phyloP scores from a whole-genome alignment of 2,797 vertebrate species.

The Mus spretus region DNA sequence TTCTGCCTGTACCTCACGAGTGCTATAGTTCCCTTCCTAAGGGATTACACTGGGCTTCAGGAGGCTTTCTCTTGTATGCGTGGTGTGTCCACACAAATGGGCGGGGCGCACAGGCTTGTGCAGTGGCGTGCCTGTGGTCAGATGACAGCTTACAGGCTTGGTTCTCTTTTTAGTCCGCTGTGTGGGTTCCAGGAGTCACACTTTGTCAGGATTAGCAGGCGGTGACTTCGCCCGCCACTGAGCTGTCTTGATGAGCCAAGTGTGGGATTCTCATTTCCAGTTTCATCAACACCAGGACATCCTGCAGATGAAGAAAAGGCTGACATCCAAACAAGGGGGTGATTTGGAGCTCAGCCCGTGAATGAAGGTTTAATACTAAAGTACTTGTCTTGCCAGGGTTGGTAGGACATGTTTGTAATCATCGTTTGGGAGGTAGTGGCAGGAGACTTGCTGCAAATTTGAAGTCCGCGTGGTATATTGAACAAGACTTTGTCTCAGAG shows the following conservation, averaged over 20 bases:
- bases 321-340: background rate
- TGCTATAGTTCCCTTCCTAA: background rate
- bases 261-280: background rate
- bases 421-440: background rate
- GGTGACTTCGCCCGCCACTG: too few species aligned
- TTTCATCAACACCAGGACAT: background rate
- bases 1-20: background rate
- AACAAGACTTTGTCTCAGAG: background rate
- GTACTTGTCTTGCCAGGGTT: background rate
- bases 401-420: background rate
- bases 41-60: background rate
- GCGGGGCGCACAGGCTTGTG: background rate
- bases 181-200: background rate
- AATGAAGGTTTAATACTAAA: conserved; percentile 16
- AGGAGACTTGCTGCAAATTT: background rate
- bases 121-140: background rate
- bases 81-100: background rate
- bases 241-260: background rate
- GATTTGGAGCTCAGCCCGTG: background rate
- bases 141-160: background rate
- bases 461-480: background rate
- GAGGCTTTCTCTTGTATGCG: background rate
- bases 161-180: background rate
- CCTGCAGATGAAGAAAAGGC: background rate
- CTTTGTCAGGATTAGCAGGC: background rate